phyloP scores from a whole-genome alignment of 1,140 invertebrate species.

The Zaprionus kolodkinae region DNA sequence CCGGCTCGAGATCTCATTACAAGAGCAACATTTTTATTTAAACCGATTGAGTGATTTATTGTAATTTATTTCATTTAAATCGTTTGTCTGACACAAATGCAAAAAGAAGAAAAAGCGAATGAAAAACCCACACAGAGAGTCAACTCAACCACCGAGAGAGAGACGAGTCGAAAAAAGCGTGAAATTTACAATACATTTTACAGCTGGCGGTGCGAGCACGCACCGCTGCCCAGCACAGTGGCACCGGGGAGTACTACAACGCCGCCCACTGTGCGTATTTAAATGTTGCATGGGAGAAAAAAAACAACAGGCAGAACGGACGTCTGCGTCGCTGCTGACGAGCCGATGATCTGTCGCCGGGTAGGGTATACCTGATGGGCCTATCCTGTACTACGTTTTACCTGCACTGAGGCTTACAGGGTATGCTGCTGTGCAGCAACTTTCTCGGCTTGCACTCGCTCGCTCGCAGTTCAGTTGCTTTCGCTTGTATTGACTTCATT shows the following conservation, averaged over 20 bases:
- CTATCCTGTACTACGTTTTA: conserved; percentile 17
- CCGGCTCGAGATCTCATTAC: conserved; percentile 72
- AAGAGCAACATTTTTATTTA: conserved; percentile 74
- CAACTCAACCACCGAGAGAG: conserved; percentile 30
- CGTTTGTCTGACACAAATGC: conserved; percentile 72
- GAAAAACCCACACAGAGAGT: conserved; percentile 27
- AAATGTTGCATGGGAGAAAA: conserved; percentile 44
- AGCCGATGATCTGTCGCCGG: conserved; percentile 65
- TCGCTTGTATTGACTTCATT: conserved; percentile 80
- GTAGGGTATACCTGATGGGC: conserved; percentile 32
- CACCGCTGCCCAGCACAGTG: conserved; percentile 52
- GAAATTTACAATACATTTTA: conserved; percentile 76
- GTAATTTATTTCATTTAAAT: conserved; percentile 82
- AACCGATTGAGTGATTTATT: conserved; percentile 78
- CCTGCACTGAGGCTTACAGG: not conserved
- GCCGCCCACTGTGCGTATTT: conserved; percentile 39
- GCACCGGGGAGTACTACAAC: conserved; percentile 16
- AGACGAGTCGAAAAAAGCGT: conserved; percentile 48
- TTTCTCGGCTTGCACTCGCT: conserved; percentile 9
- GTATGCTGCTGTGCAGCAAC: not conserved
- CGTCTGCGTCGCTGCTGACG: conserved; percentile 56
- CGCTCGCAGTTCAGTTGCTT: conserved; percentile 43
- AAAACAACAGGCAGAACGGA: conserved; percentile 24
- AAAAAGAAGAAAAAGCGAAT: conserved; percentile 29
- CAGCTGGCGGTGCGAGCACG: conserved; percentile 61